These are phyloP conservation scores for Temnothorax ravouxi DNA, from an alignment of 2,888 invertebrate species.

Conservation along the genomic window DNA sequence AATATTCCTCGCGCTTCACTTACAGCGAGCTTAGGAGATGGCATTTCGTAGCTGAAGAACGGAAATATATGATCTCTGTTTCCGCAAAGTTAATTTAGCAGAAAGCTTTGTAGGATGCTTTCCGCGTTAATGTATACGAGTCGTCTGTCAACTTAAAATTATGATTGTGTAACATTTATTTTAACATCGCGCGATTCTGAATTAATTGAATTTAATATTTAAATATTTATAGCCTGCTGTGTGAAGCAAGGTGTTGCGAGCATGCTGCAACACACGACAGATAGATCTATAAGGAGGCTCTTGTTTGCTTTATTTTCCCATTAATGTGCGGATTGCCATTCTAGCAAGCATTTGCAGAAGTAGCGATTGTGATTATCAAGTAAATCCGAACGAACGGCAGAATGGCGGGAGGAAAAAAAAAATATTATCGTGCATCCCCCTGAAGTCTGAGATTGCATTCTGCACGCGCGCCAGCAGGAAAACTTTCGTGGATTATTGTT, in stretches of 20 bases:
- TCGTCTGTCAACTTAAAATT: conserved; percentile 5
- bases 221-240: conserved; percentile 16
- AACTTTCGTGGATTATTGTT: conserved; percentile 1
- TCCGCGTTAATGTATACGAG: neutral
- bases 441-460: neutral
- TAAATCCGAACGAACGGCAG: conserved; percentile 1
- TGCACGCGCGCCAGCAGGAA: neutral
- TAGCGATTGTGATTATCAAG: neutral
- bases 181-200: neutral
- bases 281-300: conserved; percentile 16
- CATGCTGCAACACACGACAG: conserved; percentile 39
- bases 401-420: conserved; percentile 16
- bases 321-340: conserved; percentile 13
- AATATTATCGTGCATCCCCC: conserved; percentile 23
- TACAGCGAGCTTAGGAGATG: neutral
- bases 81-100: conserved; percentile 9
- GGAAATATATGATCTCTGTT: neutral
- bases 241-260: conserved; percentile 30
- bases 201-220: neutral
- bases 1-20: neutral
- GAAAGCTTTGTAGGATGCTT: neutral
- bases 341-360: conserved; percentile 24
- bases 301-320: neutral
- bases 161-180: conserved; percentile 12
- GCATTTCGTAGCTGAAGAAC: neutral